Evolutionary conservation across 1,140 invertebrate genomes (phyloP).

Genomic region (Neodiprion virginianus): DNA sequence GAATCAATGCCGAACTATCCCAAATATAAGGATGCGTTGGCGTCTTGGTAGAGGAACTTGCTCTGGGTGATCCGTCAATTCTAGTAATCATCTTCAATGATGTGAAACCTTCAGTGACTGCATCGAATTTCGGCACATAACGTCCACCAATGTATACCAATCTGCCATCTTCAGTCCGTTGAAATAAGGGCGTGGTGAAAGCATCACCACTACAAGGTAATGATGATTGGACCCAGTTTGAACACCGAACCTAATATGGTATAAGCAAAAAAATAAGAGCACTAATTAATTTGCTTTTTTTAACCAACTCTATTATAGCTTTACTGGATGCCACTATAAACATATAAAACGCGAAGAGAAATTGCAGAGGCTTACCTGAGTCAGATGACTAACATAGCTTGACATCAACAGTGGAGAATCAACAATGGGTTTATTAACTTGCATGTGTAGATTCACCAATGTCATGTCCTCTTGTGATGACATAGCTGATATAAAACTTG

Average conservation of each 20-base stretch:
- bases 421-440: constrained; percentile 93
- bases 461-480: constrained; percentile 94
- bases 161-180: constrained; percentile 75
- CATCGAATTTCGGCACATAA: constrained; percentile 71
- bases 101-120: constrained; percentile 73
- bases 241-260: constrained; percentile 62
- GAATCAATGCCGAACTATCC: constrained; percentile 64
- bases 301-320: constrained; percentile 25
- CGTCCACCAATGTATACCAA: constrained; percentile 77
- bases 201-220: constrained; percentile 74
- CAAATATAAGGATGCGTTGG: constrained; percentile 71
- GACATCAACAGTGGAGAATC: constrained; percentile 93
- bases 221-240: constrained; percentile 77
- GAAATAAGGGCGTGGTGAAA: constrained; percentile 77
- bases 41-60: constrained; percentile 63
- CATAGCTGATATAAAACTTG: constrained; percentile 90
- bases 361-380: constrained; percentile 69
- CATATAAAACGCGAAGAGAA: no score
- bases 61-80: constrained; percentile 56
- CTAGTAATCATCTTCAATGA: constrained; percentile 73
- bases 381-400: constrained; percentile 91
- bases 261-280: constrained; percentile 17
- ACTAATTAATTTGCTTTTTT: neutral
- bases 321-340: no score
- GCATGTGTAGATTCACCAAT: constrained; percentile 92